Evolutionary conservation across 2,113 vertebrate genomes (phyloP), one percentile per base, ranked within the genome.

Genomic region (Hemiprocne comata): DNA sequence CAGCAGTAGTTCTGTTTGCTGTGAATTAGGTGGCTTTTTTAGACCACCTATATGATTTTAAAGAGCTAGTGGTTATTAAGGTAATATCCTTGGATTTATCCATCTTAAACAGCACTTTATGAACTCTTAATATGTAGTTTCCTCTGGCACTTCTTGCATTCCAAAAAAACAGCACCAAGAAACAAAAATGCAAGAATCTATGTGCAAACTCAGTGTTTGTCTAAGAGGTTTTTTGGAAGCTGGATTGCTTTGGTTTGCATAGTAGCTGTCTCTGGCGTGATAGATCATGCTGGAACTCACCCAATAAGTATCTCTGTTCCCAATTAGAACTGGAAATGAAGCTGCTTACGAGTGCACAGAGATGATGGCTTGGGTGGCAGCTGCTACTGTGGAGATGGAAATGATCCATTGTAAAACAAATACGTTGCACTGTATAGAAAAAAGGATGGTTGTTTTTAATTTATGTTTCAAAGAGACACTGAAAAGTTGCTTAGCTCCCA

Each of bases 291-390:
- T 98, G 97, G 98, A 98, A 97, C 93, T 96, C 97, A 96, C 97
- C 98, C 97, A 97, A 97, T 97, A 98, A 98, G 95, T 97, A 97
- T 97, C 97, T 98, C 98, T 98, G 97, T 98, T 98, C 96, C 97
- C 97, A 98, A 97, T 98, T 98, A 98, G 96, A 98, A 98, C 95
- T 98, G 97, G 97, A 98, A 98, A 97, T 96, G 97, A 96, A 95
- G 96, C 96, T 97, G 96, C 95, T 93, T 96, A 94, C 60, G 57
- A 97, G 96, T 95, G 94, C 91, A 94, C 78, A 80, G 97, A 97
- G 97, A 98, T 96, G 93, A 95, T 96, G 97, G 97, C 96, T 97
- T 98, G 96, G 97, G 95, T 98, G 97, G 97, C 97, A 98, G 97
- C 97, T 98, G 97, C 97, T 97, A 97, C 97, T 54, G 91, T 97